phyloP scores from a whole-genome alignment of 2,113 vertebrate genomes.

The Siphamia tubifer region DNA sequence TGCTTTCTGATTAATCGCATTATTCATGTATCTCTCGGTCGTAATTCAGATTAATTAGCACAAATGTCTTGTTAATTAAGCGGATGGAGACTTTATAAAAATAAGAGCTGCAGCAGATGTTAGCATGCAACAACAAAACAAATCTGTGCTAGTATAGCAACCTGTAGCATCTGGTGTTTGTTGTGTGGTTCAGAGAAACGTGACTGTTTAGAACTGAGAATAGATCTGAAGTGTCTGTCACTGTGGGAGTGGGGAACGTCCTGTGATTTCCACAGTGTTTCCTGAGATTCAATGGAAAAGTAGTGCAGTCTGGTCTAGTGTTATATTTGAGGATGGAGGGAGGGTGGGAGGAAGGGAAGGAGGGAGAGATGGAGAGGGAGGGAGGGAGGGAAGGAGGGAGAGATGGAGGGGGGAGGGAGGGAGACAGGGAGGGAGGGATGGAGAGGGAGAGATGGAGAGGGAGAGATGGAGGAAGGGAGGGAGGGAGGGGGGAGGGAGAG shows the following conservation, averaged over 20 bases:
- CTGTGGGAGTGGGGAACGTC: background rate
- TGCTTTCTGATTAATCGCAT: background rate
- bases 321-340: too few relatives aligned
- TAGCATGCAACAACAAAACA: slow-evolving; percentile 8
- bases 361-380: too few relatives aligned
- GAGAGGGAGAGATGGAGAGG: too few relatives aligned
- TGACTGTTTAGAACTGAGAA: background rate
- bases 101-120: background rate
- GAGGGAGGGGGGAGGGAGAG: too few relatives aligned
- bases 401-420: too few relatives aligned
- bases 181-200: slow-evolving; percentile 31
- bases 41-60: background rate
- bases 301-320: too few relatives aligned
- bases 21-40: background rate
- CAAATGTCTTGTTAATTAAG: background rate
- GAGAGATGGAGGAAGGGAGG: too few relatives aligned
- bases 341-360: too few relatives aligned
- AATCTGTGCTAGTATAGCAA: background rate
- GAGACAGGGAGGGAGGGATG: too few relatives aligned
- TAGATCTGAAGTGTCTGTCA: background rate
- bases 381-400: too few relatives aligned
- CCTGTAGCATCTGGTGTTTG: slow-evolving; percentile 27
- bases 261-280: background rate
- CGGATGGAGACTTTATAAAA: background rate
- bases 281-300: background rate